A percentile compares a stretch with the other conserved stretches of the same genome.
These are phyloP conservation scores for Callopanchax toddi DNA, from an alignment of 2,113 vertebrate genomes.

Conservation along the genomic window DNA sequence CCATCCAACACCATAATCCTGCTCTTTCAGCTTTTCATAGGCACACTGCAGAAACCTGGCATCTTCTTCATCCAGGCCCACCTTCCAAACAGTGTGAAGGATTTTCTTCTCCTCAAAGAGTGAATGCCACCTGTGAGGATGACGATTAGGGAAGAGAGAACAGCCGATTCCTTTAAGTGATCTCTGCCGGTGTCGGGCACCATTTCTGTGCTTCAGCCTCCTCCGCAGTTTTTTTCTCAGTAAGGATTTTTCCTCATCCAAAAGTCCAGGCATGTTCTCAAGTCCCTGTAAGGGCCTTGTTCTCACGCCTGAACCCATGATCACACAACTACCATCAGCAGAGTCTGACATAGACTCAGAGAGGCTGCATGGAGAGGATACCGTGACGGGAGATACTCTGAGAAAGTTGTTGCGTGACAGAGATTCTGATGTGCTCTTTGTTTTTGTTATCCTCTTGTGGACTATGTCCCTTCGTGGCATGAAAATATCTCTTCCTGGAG, in stretches of 20 bases:
- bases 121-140: slow-evolving; percentile 78
- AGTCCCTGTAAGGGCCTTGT: slow-evolving; percentile 78
- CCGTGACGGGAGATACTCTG: slow-evolving; percentile 21
- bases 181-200: slow-evolving; percentile 69
- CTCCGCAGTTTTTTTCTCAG: slow-evolving; percentile 80
- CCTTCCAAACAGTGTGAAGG: slow-evolving; percentile 91
- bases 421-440: not conserved
- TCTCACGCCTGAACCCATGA: slow-evolving; percentile 25
- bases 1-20: slow-evolving; percentile 89
- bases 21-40: slow-evolving; percentile 86
- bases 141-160: slow-evolving; percentile 64
- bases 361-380: slow-evolving; percentile 39
- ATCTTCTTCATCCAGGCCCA: slow-evolving; percentile 93
- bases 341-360: slow-evolving; percentile 47
- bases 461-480: slow-evolving; percentile 59
- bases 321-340: not conserved
- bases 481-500: slow-evolving; percentile 93
- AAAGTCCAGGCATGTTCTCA: slow-evolving; percentile 86
- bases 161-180: slow-evolving; percentile 56
- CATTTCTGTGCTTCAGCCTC: slow-evolving; percentile 79
- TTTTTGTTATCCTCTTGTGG: slow-evolving; percentile 45
- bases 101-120: slow-evolving; percentile 90
- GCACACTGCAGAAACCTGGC: slow-evolving; percentile 86
- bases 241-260: slow-evolving; percentile 47
- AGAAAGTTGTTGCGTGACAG: slow-evolving; percentile 2